These are phyloP conservation scores for Apteryx mantelli DNA, from an alignment of 2,113 vertebrate genomes.

Conservation along the genomic window DNA sequence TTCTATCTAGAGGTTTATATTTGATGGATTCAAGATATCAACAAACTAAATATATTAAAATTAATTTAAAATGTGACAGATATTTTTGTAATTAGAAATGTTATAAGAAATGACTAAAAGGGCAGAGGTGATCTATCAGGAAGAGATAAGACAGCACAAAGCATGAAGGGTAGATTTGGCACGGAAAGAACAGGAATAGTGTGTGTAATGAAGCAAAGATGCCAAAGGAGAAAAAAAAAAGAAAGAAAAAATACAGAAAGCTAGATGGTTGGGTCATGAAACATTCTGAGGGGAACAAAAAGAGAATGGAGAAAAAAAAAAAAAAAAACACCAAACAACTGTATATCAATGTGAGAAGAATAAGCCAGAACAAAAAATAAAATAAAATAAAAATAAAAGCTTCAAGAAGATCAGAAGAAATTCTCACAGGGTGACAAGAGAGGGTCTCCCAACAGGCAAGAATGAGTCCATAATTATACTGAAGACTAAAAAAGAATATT, in stretches of 20 bases:
- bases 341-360: neutral
- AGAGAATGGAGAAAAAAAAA: neutral
- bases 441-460: neutral
- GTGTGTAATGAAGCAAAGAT: neutral
- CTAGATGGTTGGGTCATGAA: neutral
- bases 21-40: neutral
- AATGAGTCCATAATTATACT: neutral
- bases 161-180: neutral
- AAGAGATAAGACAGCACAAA: neutral
- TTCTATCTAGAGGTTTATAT: neutral
- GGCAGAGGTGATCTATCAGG: neutral
- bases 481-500: neutral
- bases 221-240: neutral
- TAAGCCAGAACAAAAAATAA: neutral
- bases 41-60: neutral
- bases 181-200: neutral
- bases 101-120: neutral
- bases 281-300: neutral
- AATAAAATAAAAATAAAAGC: no score
- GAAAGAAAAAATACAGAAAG: slow-evolving; percentile 18
- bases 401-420: neutral
- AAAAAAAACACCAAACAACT: neutral
- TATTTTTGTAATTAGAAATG: neutral
- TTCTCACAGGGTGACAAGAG: neutral
- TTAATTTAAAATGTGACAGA: neutral